Evolutionary conservation across 2,113 vertebrate genomes (phyloP), one percentile per base, ranked within the genome.

Genomic region (Nothobranchius furzeri): DNA sequence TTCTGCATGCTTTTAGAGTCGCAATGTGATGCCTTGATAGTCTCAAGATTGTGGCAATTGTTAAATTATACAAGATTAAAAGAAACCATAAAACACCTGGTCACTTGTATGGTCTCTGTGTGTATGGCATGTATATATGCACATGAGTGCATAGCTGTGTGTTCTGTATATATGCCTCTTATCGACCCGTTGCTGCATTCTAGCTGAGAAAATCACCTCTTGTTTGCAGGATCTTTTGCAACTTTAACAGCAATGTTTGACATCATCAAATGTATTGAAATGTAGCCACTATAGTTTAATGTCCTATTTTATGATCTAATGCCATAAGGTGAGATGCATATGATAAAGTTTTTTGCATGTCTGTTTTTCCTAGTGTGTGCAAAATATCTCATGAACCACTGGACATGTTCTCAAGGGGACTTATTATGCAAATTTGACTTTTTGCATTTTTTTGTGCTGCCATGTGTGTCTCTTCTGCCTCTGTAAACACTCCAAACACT

Each of bases 161-260:
- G 45, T 15, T 0, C 25, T 35, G 7, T 55, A 56, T 37, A 52
- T 15, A 36, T 48, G 42, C 30, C 58, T 55, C 42, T 47, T 60
- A 40, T 47, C 49, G 54, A 47, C n/a, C 20, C 6, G 20, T 50
- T 54, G 50, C 68, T 61, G n/a, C 14, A 40, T 36, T 55, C n/a
- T 48, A 10, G 30, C 17, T 54, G 50, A 70, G 58, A 61, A 47
- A 54, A 61, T 57, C 52, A 30, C 52, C 12, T 35, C 14, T 4
- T 35, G 4, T 14, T 54, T 7, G 4, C 52, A 12, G 13, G 25
- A 11, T 30, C 9, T 54, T 54, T 54, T 10, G 12, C 12, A 52
- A 52, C 50, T 3, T n/a, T 5, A n/a, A 13, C 40, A 30, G 49
- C 3, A 9, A 53, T 36, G 12, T 36, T 35, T 42, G 5, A 14